phyloP scores from a whole-genome alignment of 1,140 invertebrate species.

The Megalopta genalis region DNA sequence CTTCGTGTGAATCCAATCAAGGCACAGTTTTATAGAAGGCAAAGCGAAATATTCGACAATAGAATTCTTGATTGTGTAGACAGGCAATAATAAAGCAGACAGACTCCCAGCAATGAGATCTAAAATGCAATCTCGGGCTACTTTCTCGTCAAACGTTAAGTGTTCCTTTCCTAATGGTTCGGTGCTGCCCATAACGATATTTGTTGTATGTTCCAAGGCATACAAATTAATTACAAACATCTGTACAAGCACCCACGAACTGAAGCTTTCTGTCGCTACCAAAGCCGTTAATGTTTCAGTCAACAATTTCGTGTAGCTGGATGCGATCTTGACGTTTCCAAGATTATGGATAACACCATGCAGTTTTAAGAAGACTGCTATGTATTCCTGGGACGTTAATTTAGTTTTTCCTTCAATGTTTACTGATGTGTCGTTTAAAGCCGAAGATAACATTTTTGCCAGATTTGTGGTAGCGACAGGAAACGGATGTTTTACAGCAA shows the following conservation, averaged over 20 bases:
- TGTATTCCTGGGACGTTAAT: constrained; percentile 85
- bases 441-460: constrained; percentile 83
- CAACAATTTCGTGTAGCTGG: constrained; percentile 82
- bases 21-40: constrained; percentile 87
- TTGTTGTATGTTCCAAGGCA: constrained; percentile 83
- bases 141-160: constrained; percentile 81
- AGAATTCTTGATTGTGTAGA: constrained; percentile 84
- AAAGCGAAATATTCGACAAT: constrained; percentile 86
- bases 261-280: constrained; percentile 89
- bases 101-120: constrained; percentile 85
- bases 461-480: constrained; percentile 90
- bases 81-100: constrained; percentile 86
- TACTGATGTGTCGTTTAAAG: constrained; percentile 79
- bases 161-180: constrained; percentile 74
- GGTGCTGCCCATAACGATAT: constrained; percentile 62
- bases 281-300: constrained; percentile 87
- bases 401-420: constrained; percentile 81
- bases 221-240: constrained; percentile 89
- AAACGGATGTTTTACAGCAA: constrained; percentile 90
- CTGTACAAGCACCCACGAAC: constrained; percentile 86
- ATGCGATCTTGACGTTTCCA: constrained; percentile 82
- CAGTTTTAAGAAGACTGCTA: constrained; percentile 85
- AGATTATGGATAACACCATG: constrained; percentile 84
- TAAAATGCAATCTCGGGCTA: constrained; percentile 82
- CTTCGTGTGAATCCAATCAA: constrained; percentile 86